Percentiles rank a stretch among this genome's conserved stretches.
Evolutionary conservation across 2,113 vertebrate species (phyloP).

Genomic region (Pterophyllum scalare): DNA sequence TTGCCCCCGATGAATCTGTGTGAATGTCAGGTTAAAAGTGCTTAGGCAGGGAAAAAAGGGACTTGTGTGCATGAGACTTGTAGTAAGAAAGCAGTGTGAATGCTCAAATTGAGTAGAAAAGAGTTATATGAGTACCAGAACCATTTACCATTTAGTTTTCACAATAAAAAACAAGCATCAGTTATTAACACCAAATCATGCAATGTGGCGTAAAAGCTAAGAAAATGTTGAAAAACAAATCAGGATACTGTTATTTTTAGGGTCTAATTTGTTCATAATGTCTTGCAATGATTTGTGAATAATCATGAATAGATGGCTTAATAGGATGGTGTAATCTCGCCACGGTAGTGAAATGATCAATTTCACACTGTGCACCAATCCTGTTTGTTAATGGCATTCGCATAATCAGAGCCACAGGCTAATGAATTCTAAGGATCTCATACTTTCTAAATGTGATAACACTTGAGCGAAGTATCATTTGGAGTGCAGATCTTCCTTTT

Average conservation of each 20-base stretch:
- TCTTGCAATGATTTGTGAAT: slow-evolving; percentile 51
- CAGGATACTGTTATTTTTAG: slow-evolving; percentile 29
- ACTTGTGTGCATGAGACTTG: background rate
- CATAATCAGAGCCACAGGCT: slow-evolving; percentile 44
- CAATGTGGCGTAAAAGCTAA: background rate
- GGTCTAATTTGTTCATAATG: slow-evolving; percentile 40
- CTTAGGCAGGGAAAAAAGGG: background rate
- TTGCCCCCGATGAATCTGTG: background rate
- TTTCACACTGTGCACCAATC: slow-evolving; percentile 70
- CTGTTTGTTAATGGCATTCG: slow-evolving; percentile 35
- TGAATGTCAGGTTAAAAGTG: background rate
- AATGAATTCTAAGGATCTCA: slow-evolving; percentile 63
- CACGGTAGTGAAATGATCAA: slow-evolving; percentile 60
- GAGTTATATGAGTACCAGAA: background rate
- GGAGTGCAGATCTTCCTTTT: slow-evolving; percentile 48
- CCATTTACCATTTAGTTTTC: background rate
- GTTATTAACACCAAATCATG: slow-evolving; percentile 1
- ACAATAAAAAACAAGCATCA: background rate
- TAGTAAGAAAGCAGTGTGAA: background rate
- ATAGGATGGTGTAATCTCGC: slow-evolving; percentile 62
- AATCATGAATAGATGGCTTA: slow-evolving; percentile 68
- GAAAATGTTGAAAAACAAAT: slow-evolving; percentile 13
- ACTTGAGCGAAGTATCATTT: slow-evolving; percentile 59
- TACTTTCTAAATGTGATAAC: slow-evolving; percentile 54
- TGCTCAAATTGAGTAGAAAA: background rate